Conservation (phyloP, 2,797 vertebrate genomes). For the Eleutherodactylus coqui region DNA sequence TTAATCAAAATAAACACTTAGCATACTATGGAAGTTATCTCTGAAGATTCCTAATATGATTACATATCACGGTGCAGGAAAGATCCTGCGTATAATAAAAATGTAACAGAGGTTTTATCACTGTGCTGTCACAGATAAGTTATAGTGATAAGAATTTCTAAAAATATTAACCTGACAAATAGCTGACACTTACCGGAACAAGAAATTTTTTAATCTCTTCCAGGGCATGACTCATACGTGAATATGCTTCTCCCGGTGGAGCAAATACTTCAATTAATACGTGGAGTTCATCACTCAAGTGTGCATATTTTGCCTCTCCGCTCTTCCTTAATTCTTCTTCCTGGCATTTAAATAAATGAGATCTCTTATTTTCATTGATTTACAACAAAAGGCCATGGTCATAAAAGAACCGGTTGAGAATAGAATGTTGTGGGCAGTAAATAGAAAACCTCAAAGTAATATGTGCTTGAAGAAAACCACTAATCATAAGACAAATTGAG, state of each 20-base stretch:
- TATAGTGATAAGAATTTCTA: conserved; percentile 9
- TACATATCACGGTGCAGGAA: too few species aligned
- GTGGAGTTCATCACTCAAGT: conserved; percentile 97
- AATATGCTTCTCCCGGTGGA: conserved; percentile 97
- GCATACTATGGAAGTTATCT: not conserved
- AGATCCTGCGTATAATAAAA: conserved; percentile 3
- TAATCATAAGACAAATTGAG: not conserved
- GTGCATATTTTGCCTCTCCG: conserved; percentile 94
- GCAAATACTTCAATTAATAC: conserved; percentile 99
- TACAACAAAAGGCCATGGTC: conserved; percentile 51
- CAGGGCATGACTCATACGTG: conserved; percentile 98
- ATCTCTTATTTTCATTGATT: conserved; percentile 69
- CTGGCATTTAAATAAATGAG: conserved; percentile 76
- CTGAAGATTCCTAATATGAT: not conserved
- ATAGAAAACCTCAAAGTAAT: conserved; percentile 16
- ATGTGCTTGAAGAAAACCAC: not conserved
- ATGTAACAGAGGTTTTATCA: not conserved
- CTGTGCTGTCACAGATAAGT: conserved; percentile 12
- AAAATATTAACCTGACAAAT: conserved; percentile 35
- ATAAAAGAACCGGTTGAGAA: conserved; percentile 22
- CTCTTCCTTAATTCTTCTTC: conserved; percentile 98
- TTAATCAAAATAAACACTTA: not conserved
- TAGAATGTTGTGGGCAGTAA: conserved; percentile 10
- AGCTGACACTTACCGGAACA: conserved; percentile 90
- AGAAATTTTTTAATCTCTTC: conserved; percentile 99